Percentiles rank a stretch among this genome's conserved stretches.
These are phyloP conservation scores for Morpho helenor DNA, from an alignment of 2,888 invertebrate species.

Conservation along the genomic window DNA sequence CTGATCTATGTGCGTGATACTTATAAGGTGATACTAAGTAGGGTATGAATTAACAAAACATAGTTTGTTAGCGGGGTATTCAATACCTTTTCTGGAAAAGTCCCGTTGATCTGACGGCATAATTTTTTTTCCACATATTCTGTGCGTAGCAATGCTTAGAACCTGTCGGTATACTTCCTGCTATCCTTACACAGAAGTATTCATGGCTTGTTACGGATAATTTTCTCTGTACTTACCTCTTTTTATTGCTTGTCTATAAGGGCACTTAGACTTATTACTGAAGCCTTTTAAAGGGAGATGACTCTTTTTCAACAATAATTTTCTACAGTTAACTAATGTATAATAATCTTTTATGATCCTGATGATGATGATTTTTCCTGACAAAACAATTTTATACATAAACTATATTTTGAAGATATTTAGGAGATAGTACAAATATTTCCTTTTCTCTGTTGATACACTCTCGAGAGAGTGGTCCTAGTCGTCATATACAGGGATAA, in stretches of 20 bases:
- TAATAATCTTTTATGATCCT: no score
- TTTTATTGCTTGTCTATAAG: slow-evolving; percentile 40
- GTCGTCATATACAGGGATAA: no score
- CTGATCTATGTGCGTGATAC: background rate
- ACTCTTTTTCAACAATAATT: no score
- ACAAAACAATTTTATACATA: no score
- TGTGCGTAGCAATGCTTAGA: slow-evolving; percentile 37
- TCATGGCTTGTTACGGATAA: slow-evolving; percentile 51
- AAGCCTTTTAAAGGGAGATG: slow-evolving; percentile 25
- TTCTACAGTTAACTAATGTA: no score
- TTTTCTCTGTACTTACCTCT: slow-evolving; percentile 46
- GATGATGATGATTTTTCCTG: no score
- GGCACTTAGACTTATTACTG: slow-evolving; percentile 43
- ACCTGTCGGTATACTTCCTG: slow-evolving; percentile 59
- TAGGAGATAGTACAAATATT: no score
- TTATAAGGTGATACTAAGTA: slow-evolving; percentile 23
- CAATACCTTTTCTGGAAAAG: slow-evolving; percentile 34
- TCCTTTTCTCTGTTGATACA: no score
- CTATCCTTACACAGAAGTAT: slow-evolving; percentile 58
- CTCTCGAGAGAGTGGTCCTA: no score
- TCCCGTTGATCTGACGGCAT: slow-evolving; percentile 50
- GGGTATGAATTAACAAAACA: slow-evolving; percentile 1
- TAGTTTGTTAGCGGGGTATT: slow-evolving; percentile 19
- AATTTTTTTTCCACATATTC: slow-evolving; percentile 48
- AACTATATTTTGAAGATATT: no score